Evolutionary conservation across 2,797 vertebrate species (phyloP).

Genomic region (Myotis daubentonii): DNA sequence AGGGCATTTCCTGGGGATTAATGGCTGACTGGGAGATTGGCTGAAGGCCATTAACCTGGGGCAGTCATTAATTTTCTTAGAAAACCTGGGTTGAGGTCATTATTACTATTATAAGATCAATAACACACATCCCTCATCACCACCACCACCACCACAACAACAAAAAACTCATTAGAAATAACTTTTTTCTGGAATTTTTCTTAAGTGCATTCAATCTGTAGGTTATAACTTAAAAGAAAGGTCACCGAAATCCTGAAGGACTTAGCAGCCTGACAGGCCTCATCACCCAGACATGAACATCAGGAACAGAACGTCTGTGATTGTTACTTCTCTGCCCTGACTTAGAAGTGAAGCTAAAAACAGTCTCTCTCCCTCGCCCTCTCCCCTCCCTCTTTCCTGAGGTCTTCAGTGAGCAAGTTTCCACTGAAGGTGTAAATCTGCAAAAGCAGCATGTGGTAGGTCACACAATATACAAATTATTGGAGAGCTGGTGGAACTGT

Average conservation of each 20-base stretch:
- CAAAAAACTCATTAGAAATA: neutral
- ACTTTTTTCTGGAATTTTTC: neutral
- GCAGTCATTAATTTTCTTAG: constrained; percentile 74
- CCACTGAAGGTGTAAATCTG: constrained; percentile 66
- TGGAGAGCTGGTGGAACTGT: neutral
- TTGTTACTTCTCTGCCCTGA: constrained; percentile 19
- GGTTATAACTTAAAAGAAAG: constrained; percentile 24
- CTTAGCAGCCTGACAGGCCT: neutral
- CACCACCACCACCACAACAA: neutral
- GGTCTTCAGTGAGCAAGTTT: neutral
- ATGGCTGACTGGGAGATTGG: constrained; percentile 68
- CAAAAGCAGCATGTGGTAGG: constrained; percentile 49
- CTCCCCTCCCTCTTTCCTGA: neutral
- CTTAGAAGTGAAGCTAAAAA: constrained; percentile 45
- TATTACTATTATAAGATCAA: constrained; percentile 75
- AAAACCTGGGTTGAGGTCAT: constrained; percentile 71
- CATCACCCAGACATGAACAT: neutral
- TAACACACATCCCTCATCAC: constrained; percentile 38
- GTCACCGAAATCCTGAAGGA: constrained; percentile 22
- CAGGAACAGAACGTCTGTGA: neutral
- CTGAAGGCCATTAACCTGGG: constrained; percentile 74
- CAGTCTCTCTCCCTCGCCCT: neutral
- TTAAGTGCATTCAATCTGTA: neutral
- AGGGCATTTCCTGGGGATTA: constrained; percentile 75
- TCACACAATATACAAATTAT: constrained; percentile 21